Conservation (phyloP, 2,797 vertebrate genomes). For the Sparus aurata region DNA sequence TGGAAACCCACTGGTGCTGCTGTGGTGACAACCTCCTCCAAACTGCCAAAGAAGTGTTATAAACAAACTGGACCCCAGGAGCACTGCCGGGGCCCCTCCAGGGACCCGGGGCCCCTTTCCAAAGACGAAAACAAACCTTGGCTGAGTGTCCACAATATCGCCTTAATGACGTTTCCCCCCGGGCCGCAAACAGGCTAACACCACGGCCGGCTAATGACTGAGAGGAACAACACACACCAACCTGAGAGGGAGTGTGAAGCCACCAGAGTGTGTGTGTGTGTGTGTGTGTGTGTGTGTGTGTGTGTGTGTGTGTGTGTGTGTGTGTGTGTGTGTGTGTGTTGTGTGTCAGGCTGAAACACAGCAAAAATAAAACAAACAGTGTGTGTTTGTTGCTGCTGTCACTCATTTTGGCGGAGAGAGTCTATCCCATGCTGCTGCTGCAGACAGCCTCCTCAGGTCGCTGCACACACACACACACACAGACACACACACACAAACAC, state of each 20-base stretch:
- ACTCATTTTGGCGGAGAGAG: slow-evolving; percentile 50
- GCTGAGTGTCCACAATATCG: slow-evolving; percentile 83
- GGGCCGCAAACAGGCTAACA: slow-evolving; percentile 77
- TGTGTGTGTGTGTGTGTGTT: no score
- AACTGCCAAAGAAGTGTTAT: slow-evolving; percentile 88
- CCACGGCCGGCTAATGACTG: slow-evolving; percentile 81
- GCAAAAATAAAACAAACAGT: slow-evolving; percentile 58
- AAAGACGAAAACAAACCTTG: slow-evolving; percentile 87
- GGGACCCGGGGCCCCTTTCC: slow-evolving; percentile 78
- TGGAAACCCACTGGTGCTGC: slow-evolving; percentile 84
- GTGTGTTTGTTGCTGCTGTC: slow-evolving; percentile 52
- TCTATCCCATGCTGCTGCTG: slow-evolving; percentile 14
- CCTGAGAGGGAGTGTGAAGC: slow-evolving; percentile 43
- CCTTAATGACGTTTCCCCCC: slow-evolving; percentile 85
- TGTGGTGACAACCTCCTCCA: slow-evolving; percentile 89
- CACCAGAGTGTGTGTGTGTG: slow-evolving; percentile 7
- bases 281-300: background rate
- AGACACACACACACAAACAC: slow-evolving; percentile 19
- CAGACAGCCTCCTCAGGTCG: slow-evolving; percentile 23
- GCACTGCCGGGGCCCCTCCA: slow-evolving; percentile 75
- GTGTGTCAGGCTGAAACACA: slow-evolving; percentile 1
- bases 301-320: slow-evolving; percentile 20
- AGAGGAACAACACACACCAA: slow-evolving; percentile 61
- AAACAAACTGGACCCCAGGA: slow-evolving; percentile 91
- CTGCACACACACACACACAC: background rate